These are phyloP conservation scores for Sciurus vulgaris DNA, from an alignment of 2,797 vertebrate species.

Conservation along the genomic window DNA sequence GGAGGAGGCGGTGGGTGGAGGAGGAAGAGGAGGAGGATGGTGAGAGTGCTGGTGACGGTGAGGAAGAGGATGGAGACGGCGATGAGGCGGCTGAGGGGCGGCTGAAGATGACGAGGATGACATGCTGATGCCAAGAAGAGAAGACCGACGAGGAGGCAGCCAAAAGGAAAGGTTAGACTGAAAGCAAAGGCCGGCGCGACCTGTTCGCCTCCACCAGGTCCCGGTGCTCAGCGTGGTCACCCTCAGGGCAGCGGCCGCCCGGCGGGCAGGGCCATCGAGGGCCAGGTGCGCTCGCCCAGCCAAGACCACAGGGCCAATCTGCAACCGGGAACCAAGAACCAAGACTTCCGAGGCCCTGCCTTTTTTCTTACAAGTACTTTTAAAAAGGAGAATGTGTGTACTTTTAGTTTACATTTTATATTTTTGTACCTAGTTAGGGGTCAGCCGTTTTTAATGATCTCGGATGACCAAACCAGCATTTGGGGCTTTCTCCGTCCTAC, in stretches of 20 bases:
- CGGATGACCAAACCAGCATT: slow-evolving; percentile 93
- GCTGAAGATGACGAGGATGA: slow-evolving; percentile 55
- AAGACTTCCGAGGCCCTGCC: slow-evolving; percentile 93
- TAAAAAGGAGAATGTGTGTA: slow-evolving; percentile 96
- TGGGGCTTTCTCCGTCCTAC: slow-evolving; percentile 88
- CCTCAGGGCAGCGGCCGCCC: no score
- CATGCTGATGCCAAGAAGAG: slow-evolving; percentile 74
- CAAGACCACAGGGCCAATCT: slow-evolving; percentile 73
- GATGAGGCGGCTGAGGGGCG: slow-evolving; percentile 58
- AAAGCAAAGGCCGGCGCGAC: slow-evolving; percentile 89
- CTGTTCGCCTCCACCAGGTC: slow-evolving; percentile 66
- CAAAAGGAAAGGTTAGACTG: slow-evolving; percentile 84
- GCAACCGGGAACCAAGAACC: slow-evolving; percentile 76
- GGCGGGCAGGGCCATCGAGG: slow-evolving; percentile 70
- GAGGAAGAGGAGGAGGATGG: no score
- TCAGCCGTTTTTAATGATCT: slow-evolving; percentile 89
- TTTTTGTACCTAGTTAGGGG: slow-evolving; percentile 99
- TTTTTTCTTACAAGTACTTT: slow-evolving; percentile 94
- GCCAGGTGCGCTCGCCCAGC: slow-evolving; percentile 48
- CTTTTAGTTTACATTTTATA: slow-evolving; percentile 99
- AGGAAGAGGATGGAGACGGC: no score
- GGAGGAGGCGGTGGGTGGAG: slow-evolving; percentile 80
- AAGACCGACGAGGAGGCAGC: slow-evolving; percentile 92
- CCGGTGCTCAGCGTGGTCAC: no score
- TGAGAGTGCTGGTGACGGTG: no score